These are phyloP conservation scores for Candoia aspera DNA, from an alignment of 2,113 vertebrate species.

Conservation along the genomic window DNA sequence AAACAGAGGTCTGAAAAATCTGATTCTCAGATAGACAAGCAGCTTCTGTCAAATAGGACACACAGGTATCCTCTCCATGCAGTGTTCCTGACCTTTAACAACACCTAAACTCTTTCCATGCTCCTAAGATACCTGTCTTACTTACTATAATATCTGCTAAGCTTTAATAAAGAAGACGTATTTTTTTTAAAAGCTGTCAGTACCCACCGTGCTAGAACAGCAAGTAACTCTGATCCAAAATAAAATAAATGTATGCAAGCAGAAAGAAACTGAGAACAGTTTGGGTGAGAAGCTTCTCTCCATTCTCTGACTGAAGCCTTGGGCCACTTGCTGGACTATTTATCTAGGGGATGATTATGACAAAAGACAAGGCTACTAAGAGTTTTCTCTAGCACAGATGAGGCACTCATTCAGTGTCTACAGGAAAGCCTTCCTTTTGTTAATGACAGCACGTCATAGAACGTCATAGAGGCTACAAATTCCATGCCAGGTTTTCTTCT, in stretches of 20 bases:
- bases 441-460: neutral
- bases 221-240: neutral
- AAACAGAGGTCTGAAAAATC: neutral
- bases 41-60: neutral
- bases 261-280: neutral
- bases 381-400: slow-evolving; percentile 11
- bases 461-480: neutral
- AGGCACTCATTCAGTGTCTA: neutral
- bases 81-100: neutral
- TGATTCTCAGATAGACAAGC: too few species aligned
- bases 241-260: neutral
- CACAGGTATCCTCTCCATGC: neutral
- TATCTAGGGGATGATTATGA: neutral
- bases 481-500: slow-evolving; percentile 12
- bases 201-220: neutral
- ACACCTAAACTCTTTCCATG: neutral
- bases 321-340: neutral
- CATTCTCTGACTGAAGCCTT: neutral
- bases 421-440: slow-evolving; percentile 4
- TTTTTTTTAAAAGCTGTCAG: neutral
- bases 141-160: too few species aligned
- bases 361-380: slow-evolving; percentile 4
- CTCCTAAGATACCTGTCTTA: too few species aligned
- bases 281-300: neutral
- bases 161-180: too few species aligned